A percentile compares a stretch with the other conserved stretches of the same genome.
Conservation (phyloP, 2,113 vertebrate species). For the Oreochromis tanganicae region DNA sequence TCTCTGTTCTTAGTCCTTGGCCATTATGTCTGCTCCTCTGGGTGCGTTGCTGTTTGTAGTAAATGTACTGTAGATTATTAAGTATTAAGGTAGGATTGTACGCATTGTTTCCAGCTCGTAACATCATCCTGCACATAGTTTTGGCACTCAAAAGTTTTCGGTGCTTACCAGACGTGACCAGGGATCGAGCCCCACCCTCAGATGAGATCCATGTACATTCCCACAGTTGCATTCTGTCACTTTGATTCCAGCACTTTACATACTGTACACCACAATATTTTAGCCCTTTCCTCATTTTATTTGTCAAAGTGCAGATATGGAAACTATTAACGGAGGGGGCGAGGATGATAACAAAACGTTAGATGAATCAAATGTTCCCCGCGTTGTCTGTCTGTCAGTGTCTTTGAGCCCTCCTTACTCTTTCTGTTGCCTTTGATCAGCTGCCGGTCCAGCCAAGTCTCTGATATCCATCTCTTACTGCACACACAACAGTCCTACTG, state of each 20-base stretch:
- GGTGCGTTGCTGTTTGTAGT: slow-evolving; percentile 3
- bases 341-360: slow-evolving; percentile 23
- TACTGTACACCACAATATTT: slow-evolving; percentile 2
- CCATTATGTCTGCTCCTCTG: not conserved
- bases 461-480: not conserved
- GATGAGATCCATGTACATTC: slow-evolving; percentile 36
- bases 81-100: not conserved
- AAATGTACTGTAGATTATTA: slow-evolving; percentile 3
- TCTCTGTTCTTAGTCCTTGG: not conserved
- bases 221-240: slow-evolving; percentile 18
- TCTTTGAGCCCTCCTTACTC: slow-evolving; percentile 47
- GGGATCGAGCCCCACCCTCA: not conserved
- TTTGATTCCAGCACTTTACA: slow-evolving; percentile 62
- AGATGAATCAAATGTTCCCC: slow-evolving; percentile 36
- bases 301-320: not conserved
- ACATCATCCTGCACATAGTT: not conserved
- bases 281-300: not conserved
- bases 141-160: slow-evolving; percentile 7
- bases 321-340: not conserved
- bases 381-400: not conserved
- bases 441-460: slow-evolving; percentile 24
- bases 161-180: not conserved
- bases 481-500: not conserved
- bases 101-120: not conserved
- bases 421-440: slow-evolving; percentile 51